Evolutionary conservation across 2,797 vertebrate species (phyloP), one percentile per base, ranked within the genome.

Genomic region (Onychomys torridus): DNA sequence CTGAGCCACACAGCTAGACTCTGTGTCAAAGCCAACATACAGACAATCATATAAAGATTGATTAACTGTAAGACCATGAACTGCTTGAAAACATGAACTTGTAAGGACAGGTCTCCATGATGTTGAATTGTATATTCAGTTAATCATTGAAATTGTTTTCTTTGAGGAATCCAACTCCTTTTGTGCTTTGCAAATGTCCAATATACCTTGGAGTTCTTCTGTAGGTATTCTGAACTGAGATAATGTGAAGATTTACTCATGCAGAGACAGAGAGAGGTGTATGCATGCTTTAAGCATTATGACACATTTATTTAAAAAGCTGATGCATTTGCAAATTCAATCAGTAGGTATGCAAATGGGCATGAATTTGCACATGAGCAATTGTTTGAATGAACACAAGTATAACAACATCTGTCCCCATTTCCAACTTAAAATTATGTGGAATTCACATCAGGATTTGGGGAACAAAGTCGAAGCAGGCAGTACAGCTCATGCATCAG

Each of bases 161-260:
- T 93, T 84, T 91, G 75, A 87, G 82, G 81, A 43, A 32, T 83
- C 67, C 83, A 97, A 63, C 29, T 86, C 40, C 14, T 46, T 19
- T 23, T 4, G n/a, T 34, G 85, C 23, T 65, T 91, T 63, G 29
- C 34, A 73, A 92, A 90, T 79, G 85, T 90, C 77, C 92, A 67
- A 89, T 16, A 77, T 25, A 77, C 43, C 89, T 21, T 67, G 29
- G 49, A 63, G 17, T 86, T 79, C 88, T 71, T 73, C 67, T 21
- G 32, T 9, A 55, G 81, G 57, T 87, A 93, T 92, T 91, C 83
- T 95, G 82, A 94, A 76, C 69, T n/a, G 79, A 40, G 63, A 57
- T 46, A 93, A 75, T 95, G 78, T 89, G 82, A 90, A 61, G 67
- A 34, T 37, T 76, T 59, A 46, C 37, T 34, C 13, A 52, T 69